Evolutionary conservation across 2,888 invertebrate genomes (phyloP), one percentile per base, ranked within the genome.

Genomic region (Tridacna crocea): DNA sequence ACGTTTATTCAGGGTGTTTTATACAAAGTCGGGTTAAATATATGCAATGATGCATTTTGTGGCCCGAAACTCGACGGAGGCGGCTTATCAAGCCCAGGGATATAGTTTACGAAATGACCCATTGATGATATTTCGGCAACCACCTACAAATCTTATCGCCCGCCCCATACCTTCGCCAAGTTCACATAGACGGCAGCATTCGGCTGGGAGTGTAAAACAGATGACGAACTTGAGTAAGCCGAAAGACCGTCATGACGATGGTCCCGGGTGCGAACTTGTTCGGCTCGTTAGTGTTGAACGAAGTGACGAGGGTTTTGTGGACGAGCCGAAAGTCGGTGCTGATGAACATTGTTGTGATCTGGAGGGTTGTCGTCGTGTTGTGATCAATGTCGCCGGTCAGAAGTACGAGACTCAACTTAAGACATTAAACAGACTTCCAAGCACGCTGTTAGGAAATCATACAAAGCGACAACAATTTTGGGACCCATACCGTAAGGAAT

Each of bases 371-470:
- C 85, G 88, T 55, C 80, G 93, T 13, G 89, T 92, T 61, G 87
- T 88, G 70, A 90, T 94, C 63, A 93, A 93, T 79, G 90, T 93
- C 27, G 92, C 92, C 72, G 94, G 94, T 0, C 90, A 93, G 81
- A 90, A 89, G 81, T 94, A 92, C 83, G 94, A 94, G 87, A 94
- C 94, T 15, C 94, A 94, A 82, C 83, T 92, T 19, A 88, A 93
- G 66, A 94, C 94, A 3, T 82, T 94, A 26, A 91, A 93, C 82
- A 89, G 93, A 36, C 89, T 93, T 47, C 94, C 94, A 11, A 85
- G 92, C 63, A 94, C 94, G 10, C 84, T 94, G 36, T 90, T 94
- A 11, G 94, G 94, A 12, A 88, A 93, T 77, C 90, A 91, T 10
- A 77, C 87, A 8, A 92, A 92, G 79, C 85, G 94, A 17, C 75